Conservation (phyloP, 1,140 invertebrate genomes). For the Achroia grisella region DNA sequence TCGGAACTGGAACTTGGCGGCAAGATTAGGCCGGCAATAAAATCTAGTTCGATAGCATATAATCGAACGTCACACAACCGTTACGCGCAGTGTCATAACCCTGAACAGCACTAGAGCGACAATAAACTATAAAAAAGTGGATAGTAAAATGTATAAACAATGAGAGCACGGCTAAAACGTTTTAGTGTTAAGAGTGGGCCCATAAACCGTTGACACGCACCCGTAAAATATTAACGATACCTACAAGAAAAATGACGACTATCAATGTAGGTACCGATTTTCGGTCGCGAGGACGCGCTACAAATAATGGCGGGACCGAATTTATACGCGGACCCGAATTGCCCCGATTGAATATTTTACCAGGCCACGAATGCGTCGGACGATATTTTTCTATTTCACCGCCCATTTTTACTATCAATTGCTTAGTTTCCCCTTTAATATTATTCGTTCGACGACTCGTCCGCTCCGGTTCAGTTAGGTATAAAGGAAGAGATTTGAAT, state of each 20-base stretch:
- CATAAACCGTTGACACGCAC: slow-evolving; percentile 69
- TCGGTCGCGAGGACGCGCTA: slow-evolving; percentile 61
- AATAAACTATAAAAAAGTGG: slow-evolving; percentile 64
- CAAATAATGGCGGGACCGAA: slow-evolving; percentile 65
- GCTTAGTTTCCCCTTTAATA: slow-evolving; percentile 68
- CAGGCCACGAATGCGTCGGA: slow-evolving; percentile 60
- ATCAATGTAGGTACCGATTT: slow-evolving; percentile 66
- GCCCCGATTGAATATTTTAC: slow-evolving; percentile 72
- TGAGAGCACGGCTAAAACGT: slow-evolving; percentile 66
- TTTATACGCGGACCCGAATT: slow-evolving; percentile 69
- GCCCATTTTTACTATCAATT: slow-evolving; percentile 69
- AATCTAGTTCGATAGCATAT: slow-evolving; percentile 44
- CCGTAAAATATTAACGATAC: slow-evolving; percentile 70
- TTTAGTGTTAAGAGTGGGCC: slow-evolving; percentile 70
- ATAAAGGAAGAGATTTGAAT: slow-evolving; percentile 10
- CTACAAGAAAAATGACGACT: slow-evolving; percentile 68
- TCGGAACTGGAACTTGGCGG: too few relatives aligned
- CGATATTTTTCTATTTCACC: slow-evolving; percentile 69
- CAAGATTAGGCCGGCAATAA: slow-evolving; percentile 26
- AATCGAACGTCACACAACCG: slow-evolving; percentile 42
- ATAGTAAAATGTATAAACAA: slow-evolving; percentile 71
- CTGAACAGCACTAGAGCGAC: slow-evolving; percentile 42
- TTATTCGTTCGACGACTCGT: slow-evolving; percentile 40
- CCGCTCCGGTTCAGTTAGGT: slow-evolving; percentile 1
- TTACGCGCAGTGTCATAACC: slow-evolving; percentile 42